Evolutionary conservation across 2,113 vertebrate genomes (phyloP), one percentile per base, ranked within the genome.

Genomic region (Oophaga pumilio): DNA sequence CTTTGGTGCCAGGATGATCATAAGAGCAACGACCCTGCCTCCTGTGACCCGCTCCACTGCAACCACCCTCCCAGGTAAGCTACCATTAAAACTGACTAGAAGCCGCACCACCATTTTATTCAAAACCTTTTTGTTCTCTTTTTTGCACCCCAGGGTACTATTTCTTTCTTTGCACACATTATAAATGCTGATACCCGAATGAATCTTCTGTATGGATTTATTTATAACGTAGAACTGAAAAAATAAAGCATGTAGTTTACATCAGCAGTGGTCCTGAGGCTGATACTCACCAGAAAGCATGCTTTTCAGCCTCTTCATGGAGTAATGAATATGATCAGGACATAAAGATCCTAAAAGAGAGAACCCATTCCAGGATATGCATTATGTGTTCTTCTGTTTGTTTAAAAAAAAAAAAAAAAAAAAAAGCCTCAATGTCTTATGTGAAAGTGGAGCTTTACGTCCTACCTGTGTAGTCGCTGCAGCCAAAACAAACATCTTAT

Each of bases 401-500:
- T 71, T 71, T 15, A 71, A 71, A 9, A 5, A 18, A 33, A 7
- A 33, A 9, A 43, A 33, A 9, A 43, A 43, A 8, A 3, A 15
- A 33, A 14, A 66, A n/a, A 64, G 1, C 11, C 18, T 71, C 26
- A 15, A 6, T 71, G 33, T 50, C 33, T 22, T 49, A 26, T 9
- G n/a, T 49, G 24, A 53, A 50, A 71, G 60, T 26, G 57, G 20
- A 82, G 66, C 78, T 60, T 62, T 28, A 74, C 43, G 15, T 82
- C 43, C 62, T 87, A 66, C 43, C 17, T 73, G 50, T 26, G 8
- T 15, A 60, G 50, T 52, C 15, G 26, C 8, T 59, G 6, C 60
- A 49, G 87, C 87, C 87, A 88, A 88, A 18, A 33, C 64, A 88
- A 88, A 88, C 73, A 88, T 84, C 60, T 77, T 77, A 43, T 28